Percentiles rank a stretch among this genome's conserved stretches.
These are phyloP conservation scores for Pygocentrus nattereri DNA, from an alignment of 2,797 vertebrate species.

Conservation along the genomic window DNA sequence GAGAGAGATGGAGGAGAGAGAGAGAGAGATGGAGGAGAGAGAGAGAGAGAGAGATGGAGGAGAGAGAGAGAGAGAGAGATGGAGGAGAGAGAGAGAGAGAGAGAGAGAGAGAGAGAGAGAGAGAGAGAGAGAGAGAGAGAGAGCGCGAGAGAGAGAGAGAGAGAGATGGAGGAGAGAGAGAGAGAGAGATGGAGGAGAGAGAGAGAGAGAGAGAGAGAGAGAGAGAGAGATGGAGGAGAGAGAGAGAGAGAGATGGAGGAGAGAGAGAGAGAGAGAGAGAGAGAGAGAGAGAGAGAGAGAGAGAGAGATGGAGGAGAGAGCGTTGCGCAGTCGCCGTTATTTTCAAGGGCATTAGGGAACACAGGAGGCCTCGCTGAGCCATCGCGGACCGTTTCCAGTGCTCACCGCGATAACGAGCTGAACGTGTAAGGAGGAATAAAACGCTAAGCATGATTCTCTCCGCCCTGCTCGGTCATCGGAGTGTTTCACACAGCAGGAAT, in stretches of 20 bases:
- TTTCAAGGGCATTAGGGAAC: constrained; percentile 11
- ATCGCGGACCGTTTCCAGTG: background rate
- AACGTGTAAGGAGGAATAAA: no score
- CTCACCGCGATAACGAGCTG: no score
- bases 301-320: background rate
- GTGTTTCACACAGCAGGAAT: background rate
- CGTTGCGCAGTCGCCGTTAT: constrained; percentile 3
- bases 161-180: constrained; percentile 42
- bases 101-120: background rate
- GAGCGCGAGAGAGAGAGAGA: background rate
- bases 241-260: background rate
- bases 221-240: background rate
- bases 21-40: background rate
- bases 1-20: background rate
- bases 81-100: no score
- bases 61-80: background rate
- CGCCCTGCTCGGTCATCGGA: background rate
- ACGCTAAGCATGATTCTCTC: background rate
- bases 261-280: background rate
- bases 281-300: background rate
- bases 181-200: background rate
- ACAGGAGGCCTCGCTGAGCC: background rate
- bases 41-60: background rate
- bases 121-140: background rate
- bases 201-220: background rate